Evolutionary conservation across 2,113 vertebrate genomes (phyloP).

Genomic region (Eidolon helvum): DNA sequence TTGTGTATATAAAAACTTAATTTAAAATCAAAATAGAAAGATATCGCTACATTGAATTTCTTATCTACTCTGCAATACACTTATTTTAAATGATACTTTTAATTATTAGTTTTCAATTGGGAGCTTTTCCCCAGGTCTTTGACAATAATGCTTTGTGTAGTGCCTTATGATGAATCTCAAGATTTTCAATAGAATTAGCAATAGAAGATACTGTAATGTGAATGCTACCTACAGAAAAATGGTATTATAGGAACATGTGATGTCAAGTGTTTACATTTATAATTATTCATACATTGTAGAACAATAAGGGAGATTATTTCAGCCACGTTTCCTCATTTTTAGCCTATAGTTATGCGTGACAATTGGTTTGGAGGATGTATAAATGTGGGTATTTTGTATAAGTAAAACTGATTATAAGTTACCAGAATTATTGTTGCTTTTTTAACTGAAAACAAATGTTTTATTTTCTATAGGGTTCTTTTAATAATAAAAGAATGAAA

Average conservation of each 20-base stretch:
- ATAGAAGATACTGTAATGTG: conserved; percentile 69
- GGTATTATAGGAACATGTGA: conserved; percentile 73
- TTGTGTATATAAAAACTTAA: conserved; percentile 72
- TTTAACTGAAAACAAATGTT: neutral
- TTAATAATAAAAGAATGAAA: neutral
- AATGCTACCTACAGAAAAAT: conserved; percentile 76
- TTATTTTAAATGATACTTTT: conserved; percentile 59
- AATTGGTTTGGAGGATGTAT: conserved; percentile 48
- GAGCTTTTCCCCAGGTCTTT: conserved; percentile 62
- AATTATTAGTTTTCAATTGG: conserved; percentile 62
- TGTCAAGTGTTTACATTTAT: conserved; percentile 74
- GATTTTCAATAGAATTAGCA: conserved; percentile 75
- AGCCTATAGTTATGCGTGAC: conserved; percentile 47
- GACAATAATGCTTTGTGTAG: conserved; percentile 49
- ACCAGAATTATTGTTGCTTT: conserved; percentile 16
- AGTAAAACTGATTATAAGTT: conserved; percentile 57
- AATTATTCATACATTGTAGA: conserved; percentile 74
- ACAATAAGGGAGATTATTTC: conserved; percentile 60
- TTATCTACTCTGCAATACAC: conserved; percentile 79
- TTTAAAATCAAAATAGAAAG: conserved; percentile 79
- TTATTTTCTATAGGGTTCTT: neutral
- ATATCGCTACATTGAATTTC: conserved; percentile 65
- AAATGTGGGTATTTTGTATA: conserved; percentile 57
- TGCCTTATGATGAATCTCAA: conserved; percentile 70
- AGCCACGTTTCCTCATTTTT: conserved; percentile 66